Conservation (phyloP, 1,140 invertebrate genomes). For the Melanaphis sacchari region DNA sequence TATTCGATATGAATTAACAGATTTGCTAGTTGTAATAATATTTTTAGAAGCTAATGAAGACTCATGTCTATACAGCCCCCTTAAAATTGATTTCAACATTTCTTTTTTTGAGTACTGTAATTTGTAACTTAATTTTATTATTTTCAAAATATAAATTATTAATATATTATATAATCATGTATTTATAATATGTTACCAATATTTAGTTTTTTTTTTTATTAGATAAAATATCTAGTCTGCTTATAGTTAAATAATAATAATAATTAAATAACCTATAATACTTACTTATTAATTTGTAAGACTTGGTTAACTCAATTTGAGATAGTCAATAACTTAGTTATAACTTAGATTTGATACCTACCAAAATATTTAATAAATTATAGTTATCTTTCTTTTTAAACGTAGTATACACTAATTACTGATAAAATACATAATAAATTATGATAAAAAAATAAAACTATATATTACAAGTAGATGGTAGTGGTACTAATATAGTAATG, state of each 20-base stretch:
- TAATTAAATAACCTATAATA: neutral
- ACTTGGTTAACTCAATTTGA: neutral
- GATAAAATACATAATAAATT: too few relatives aligned
- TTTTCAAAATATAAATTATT: neutral
- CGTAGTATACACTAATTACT: too few relatives aligned
- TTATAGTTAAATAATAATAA: neutral
- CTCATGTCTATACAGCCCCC: neutral
- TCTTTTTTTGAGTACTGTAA: neutral
- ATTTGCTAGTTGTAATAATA: neutral
- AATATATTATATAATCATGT: neutral
- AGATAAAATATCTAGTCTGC: neutral
- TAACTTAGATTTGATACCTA: too few relatives aligned
- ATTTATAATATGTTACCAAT: neutral
- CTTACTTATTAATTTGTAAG: neutral
- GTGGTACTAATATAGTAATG: too few relatives aligned
- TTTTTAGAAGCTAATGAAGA: neutral
- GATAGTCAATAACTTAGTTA: neutral
- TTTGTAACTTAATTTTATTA: neutral
- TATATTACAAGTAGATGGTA: too few relatives aligned
- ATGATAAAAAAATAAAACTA: too few relatives aligned
- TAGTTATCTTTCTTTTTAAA: too few relatives aligned
- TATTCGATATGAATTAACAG: conserved; percentile 5
- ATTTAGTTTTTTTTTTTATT: neutral
- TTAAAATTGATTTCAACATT: conserved; percentile 13
- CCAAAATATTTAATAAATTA: too few relatives aligned